A percentile compares a stretch with the other conserved stretches of the same genome.
Evolutionary conservation across 37 sponge, comb jelly and placozoan species (phyloP).

Genomic region (Crambe crambe): DNA sequence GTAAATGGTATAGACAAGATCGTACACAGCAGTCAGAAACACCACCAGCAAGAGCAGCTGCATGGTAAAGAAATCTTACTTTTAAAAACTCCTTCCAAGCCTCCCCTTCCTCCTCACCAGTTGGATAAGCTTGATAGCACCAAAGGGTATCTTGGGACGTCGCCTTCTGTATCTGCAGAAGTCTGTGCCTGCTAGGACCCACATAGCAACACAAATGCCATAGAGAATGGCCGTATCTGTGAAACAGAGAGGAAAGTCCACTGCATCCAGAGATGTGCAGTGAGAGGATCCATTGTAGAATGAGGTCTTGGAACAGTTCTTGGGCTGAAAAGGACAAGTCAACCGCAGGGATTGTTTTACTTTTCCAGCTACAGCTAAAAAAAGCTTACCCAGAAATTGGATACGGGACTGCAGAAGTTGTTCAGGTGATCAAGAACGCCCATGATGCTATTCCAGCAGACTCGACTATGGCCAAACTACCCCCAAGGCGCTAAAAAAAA

Average conservation of each 20-base stretch:
- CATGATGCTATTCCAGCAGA: conserved; percentile 7
- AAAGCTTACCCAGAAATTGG: conserved; percentile 53
- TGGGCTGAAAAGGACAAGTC: background rate
- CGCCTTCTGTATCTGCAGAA: conserved; percentile 8
- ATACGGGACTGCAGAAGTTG: conserved; percentile 57
- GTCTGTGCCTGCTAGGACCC: conserved; percentile 35
- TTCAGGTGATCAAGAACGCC: conserved; percentile 23
- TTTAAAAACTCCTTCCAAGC: too few species aligned
- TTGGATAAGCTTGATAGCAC: conserved; percentile 52
- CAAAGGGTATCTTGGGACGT: conserved; percentile 35
- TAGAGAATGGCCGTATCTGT: conserved; percentile 81
- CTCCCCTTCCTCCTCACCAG: too few species aligned
- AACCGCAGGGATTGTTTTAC: background rate
- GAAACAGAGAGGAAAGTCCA: conserved; percentile 89
- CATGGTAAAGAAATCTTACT: background rate
- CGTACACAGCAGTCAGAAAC: conserved; percentile 44
- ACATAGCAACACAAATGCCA: conserved; percentile 55
- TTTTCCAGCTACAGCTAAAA: background rate
- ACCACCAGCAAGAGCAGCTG: conserved; percentile 44
- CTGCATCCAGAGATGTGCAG: conserved; percentile 50
- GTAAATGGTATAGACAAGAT: conserved; percentile 48
- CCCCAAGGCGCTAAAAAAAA: too few species aligned
- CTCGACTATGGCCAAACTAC: too few species aligned
- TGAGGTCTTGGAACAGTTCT: background rate
- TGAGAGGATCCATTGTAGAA: background rate